These are phyloP conservation scores for Gallinago undulata DNA, from an alignment of 2,113 vertebrate genomes.

Conservation along the genomic window DNA sequence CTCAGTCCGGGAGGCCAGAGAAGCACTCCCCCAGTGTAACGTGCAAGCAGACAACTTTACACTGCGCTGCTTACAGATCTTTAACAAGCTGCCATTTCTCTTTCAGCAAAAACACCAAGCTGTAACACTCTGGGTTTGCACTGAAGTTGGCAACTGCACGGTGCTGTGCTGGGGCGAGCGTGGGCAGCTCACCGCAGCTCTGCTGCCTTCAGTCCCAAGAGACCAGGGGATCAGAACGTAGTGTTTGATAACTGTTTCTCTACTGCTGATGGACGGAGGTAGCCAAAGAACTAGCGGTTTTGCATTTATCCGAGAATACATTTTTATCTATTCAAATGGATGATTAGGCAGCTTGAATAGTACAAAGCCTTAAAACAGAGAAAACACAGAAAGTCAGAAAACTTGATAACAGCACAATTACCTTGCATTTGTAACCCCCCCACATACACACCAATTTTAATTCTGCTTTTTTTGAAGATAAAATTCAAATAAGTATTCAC, in stretches of 20 bases:
- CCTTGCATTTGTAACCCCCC: neutral
- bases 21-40: neutral
- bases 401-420: constrained; percentile 52
- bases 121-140: neutral
- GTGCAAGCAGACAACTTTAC: neutral
- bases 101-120: neutral
- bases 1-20: neutral
- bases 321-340: constrained; percentile 26
- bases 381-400: constrained; percentile 34
- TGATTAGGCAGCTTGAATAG: constrained; percentile 42
- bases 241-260: neutral
- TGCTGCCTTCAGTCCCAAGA: too few relatives aligned
- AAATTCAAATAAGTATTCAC: constrained; percentile 57
- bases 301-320: neutral
- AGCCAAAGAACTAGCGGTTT: neutral
- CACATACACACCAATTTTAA: constrained; percentile 26
- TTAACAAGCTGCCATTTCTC: neutral
- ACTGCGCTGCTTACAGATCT: neutral
- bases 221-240: neutral
- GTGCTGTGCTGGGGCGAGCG: neutral
- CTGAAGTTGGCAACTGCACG: neutral
- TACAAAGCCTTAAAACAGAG: constrained; percentile 28
- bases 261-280: neutral
- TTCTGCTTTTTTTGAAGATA: constrained; percentile 36
- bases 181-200: neutral